phyloP scores from a whole-genome alignment of 2,797 vertebrate genomes.

The Cirrhinus molitorella region DNA sequence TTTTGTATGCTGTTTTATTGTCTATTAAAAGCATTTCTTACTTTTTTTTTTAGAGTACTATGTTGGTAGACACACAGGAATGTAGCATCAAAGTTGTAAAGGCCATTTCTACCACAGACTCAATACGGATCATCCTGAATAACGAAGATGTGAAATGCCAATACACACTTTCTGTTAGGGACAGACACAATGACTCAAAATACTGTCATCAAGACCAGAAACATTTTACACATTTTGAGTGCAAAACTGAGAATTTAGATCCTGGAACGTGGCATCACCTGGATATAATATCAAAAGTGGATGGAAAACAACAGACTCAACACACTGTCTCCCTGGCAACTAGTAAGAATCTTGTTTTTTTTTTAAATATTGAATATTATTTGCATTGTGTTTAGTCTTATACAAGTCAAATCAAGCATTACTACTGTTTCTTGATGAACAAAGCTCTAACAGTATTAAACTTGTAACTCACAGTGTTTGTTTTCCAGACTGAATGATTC shows the following conservation, averaged over 20 bases:
- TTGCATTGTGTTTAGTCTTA: not conserved
- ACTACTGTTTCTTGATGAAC: not conserved
- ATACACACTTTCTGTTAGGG: slow-evolving; percentile 62
- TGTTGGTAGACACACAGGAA: slow-evolving; percentile 44
- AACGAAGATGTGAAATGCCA: slow-evolving; percentile 65
- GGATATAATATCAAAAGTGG: slow-evolving; percentile 63
- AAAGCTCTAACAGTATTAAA: not conserved
- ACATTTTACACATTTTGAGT: not conserved
- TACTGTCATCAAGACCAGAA: slow-evolving; percentile 41
- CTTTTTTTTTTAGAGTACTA: slow-evolving; percentile 60
- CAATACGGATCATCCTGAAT: slow-evolving; percentile 60
- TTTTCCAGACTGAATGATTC: not conserved
- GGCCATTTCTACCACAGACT: slow-evolving; percentile 54
- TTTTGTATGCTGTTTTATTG: not conserved
- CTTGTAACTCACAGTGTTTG: not conserved
- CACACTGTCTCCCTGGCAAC: slow-evolving; percentile 70
- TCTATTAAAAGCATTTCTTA: not conserved
- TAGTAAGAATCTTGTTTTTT: slow-evolving; percentile 67
- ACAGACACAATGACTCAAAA: slow-evolving; percentile 20
- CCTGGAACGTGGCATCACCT: slow-evolving; percentile 72
- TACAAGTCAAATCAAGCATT: slow-evolving; percentile 14
- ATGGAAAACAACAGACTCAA: slow-evolving; percentile 51
- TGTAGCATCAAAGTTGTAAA: slow-evolving; percentile 67
- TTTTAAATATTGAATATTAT: not conserved
- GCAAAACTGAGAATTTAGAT: slow-evolving; percentile 63